Percentiles rank a stretch among this genome's conserved stretches.
Conservation (phyloP, 2,113 vertebrate species). For the Cyprinodon brontotheroides region DNA sequence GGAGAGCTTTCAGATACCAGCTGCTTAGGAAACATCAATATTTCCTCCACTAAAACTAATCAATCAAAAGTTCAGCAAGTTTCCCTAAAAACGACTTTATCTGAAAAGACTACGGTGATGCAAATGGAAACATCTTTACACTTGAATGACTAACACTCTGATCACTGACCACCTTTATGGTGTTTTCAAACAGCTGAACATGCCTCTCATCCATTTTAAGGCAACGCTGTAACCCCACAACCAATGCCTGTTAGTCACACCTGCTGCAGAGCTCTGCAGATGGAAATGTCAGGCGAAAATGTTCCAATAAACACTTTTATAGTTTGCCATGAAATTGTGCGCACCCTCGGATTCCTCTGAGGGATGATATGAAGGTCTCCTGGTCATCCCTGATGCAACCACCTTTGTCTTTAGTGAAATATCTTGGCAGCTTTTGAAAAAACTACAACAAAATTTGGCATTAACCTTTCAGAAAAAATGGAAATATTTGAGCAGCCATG, state of each 20-base stretch:
- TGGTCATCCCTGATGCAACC: slow-evolving; percentile 13
- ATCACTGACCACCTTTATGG: slow-evolving; percentile 6
- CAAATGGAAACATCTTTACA: slow-evolving; percentile 19
- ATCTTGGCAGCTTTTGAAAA: background rate
- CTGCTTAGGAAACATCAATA: slow-evolving; percentile 46
- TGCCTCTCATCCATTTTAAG: background rate
- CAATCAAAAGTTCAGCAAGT: slow-evolving; percentile 38
- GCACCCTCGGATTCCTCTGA: background rate
- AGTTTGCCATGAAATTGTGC: background rate
- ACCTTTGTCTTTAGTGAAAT: slow-evolving; percentile 6
- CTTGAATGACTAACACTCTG: slow-evolving; percentile 2
- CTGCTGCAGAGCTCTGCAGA: background rate
- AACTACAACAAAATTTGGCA: background rate
- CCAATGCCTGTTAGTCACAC: background rate
- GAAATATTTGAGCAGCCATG: background rate
- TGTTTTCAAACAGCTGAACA: background rate
- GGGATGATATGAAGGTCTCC: background rate
- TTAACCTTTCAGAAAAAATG: background rate
- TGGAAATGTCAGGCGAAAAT: background rate
- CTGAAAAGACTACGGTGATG: background rate
- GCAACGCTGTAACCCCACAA: background rate
- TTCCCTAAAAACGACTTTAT: slow-evolving; percentile 37
- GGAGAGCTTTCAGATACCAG: slow-evolving; percentile 22
- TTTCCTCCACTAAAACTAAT: slow-evolving; percentile 43
- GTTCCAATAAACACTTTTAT: background rate